Evolutionary conservation across 64 coral and sea anemone species (phyloP).

Genomic region (Exaiptasia diaphana): DNA sequence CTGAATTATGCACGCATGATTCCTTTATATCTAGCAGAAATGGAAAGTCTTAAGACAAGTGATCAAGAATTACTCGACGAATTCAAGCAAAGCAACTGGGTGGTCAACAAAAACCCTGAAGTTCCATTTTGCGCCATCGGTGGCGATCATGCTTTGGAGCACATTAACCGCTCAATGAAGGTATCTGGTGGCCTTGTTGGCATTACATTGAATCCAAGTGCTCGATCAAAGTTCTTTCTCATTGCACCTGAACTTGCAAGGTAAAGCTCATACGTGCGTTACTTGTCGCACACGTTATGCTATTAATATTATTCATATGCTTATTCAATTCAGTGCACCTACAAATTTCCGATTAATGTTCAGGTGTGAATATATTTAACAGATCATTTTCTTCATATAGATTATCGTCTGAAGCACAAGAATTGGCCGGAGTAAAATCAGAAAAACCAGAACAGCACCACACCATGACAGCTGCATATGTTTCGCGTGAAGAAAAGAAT

Average conservation of each 20-base stretch:
- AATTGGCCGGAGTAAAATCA: slow-evolving; percentile 32
- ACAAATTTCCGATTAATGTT: too few species aligned
- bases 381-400: too few species aligned
- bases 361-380: too few species aligned
- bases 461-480: slow-evolving; percentile 10
- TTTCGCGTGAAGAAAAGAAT: slow-evolving; percentile 17
- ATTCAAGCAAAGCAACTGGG: slow-evolving; percentile 30
- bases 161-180: slow-evolving; percentile 13
- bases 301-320: too few species aligned
- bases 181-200: slow-evolving; percentile 34
- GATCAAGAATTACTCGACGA: not conserved
- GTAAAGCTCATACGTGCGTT: too few species aligned
- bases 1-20: slow-evolving; percentile 16
- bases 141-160: not conserved
- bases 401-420: slow-evolving; percentile 23
- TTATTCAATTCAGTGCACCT: too few species aligned
- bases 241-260: slow-evolving; percentile 42
- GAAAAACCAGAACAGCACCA: not conserved
- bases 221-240: slow-evolving; percentile 35
- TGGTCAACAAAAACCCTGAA: slow-evolving; percentile 21
- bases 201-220: slow-evolving; percentile 43
- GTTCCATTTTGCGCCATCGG: slow-evolving; percentile 43
- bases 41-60: not conserved
- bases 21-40: slow-evolving; percentile 27
- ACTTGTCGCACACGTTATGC: too few species aligned